phyloP scores from a whole-genome alignment of 1,140 invertebrate species.

The Tyrophagus putrescentiae region DNA sequence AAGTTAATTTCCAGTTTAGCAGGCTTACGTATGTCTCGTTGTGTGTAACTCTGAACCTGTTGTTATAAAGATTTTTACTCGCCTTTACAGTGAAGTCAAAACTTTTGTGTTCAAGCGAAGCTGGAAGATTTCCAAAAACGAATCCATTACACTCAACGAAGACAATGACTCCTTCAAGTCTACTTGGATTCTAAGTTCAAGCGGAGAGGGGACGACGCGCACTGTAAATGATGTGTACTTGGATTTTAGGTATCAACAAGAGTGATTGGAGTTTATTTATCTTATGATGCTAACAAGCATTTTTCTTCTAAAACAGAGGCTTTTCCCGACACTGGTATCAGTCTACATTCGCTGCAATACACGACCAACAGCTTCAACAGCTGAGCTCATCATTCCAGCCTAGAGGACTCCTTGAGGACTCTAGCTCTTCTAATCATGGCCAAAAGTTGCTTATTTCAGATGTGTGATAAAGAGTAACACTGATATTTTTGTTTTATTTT shows the following conservation, averaged over 20 bases:
- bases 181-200: not conserved
- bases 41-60: too few species aligned
- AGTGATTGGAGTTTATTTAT: not conserved
- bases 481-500: too few species aligned
- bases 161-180: conserved; percentile 10
- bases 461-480: not conserved
- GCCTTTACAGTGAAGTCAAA: conserved; percentile 15
- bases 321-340: conserved; percentile 21
- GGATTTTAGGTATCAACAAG: conserved; percentile 14
- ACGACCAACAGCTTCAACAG: conserved; percentile 16
- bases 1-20: conserved; percentile 15
- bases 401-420: too few species aligned
- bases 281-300: not conserved
- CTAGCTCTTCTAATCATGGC: not conserved
- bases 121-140: conserved; percentile 12
- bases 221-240: conserved; percentile 7
- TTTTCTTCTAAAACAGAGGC: conserved; percentile 12
- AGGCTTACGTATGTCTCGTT: too few species aligned
- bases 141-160: conserved; percentile 16
- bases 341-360: conserved; percentile 15
- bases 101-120: conserved; percentile 16
- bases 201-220: conserved; percentile 17
- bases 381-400: conserved; percentile 20
- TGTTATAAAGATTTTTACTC: too few species aligned
- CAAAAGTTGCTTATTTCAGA: not conserved